A percentile compares a stretch with the other conserved stretches of the same genome.
phyloP scores from a whole-genome alignment of 2,888 invertebrate species.

The Drosophila niveifrons region DNA sequence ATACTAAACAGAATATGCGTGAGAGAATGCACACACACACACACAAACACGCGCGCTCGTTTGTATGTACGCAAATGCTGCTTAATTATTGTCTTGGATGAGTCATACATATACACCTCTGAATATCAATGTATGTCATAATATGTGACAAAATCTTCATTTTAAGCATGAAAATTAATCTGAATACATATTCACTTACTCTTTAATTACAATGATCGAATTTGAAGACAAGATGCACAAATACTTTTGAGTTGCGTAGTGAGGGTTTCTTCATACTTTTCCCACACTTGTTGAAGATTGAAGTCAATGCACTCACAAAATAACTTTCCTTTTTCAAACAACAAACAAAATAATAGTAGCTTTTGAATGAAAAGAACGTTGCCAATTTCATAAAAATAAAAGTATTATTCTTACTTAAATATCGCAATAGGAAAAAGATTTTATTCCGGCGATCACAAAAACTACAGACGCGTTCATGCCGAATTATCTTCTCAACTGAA shows the following conservation, averaged over 20 bases:
- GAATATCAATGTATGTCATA: neutral
- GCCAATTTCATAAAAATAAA: neutral
- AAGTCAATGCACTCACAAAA: conserved; percentile 20
- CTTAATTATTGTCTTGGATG: conserved; percentile 24
- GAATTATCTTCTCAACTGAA: conserved; percentile 47
- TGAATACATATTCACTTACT: conserved; percentile 1
- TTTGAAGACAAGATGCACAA: conserved; percentile 22
- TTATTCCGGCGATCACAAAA: conserved; percentile 33
- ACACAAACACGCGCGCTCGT: conserved; percentile 2
- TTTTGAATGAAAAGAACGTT: neutral
- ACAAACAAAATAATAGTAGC: conserved; percentile 11
- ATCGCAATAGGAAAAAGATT: conserved; percentile 11
- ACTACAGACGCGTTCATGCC: conserved; percentile 53
- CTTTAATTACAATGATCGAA: conserved; percentile 12
- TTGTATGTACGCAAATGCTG: conserved; percentile 7
- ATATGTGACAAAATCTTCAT: conserved; percentile 3
- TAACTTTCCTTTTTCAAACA: neutral
- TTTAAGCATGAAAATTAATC: neutral
- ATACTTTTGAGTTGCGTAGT: conserved; percentile 57
- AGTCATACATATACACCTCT: conserved; percentile 31
- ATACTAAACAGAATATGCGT: conserved; percentile 21
- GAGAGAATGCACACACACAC: conserved; percentile 14
- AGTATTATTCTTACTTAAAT: conserved; percentile 17
- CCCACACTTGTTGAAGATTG: conserved; percentile 40
- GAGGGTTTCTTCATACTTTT: conserved; percentile 25